phyloP scores from a whole-genome alignment of 2,888 invertebrate species.

The Drosophila mulleri region DNA sequence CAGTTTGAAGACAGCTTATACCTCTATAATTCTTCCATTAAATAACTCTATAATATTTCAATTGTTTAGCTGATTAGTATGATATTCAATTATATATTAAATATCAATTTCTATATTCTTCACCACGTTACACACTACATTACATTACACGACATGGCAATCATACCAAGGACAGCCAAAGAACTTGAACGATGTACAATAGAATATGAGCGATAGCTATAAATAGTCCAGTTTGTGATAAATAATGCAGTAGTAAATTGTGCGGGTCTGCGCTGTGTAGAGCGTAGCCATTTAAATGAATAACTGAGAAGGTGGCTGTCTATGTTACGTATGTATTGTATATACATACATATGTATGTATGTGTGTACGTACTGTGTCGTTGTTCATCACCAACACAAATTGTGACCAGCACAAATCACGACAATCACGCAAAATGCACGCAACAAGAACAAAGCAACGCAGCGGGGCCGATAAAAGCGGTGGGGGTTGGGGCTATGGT shows the following conservation, averaged over 20 bases:
- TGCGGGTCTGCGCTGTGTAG: conserved; percentile 28
- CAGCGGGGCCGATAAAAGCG: not conserved
- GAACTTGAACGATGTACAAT: conserved; percentile 21
- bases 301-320: not conserved
- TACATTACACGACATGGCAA: not conserved
- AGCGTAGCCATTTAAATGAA: not conserved
- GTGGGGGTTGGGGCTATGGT: not conserved
- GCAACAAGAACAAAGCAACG: conserved; percentile 25
- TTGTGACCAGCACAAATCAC: conserved; percentile 52
- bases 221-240: conserved; percentile 66
- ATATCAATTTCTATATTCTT: not conserved
- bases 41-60: not conserved
- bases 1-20: too few species aligned
- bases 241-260: conserved; percentile 69
- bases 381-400: conserved; percentile 63
- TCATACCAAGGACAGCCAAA: conserved; percentile 3
- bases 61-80: not conserved
- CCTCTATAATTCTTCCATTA: not conserved
- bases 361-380: not conserved
- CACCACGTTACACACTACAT: not conserved
- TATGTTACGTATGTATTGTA: not conserved
- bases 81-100: not conserved
- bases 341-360: too few species aligned
- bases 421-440: conserved; percentile 65
- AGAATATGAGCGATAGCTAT: conserved; percentile 47